These are phyloP conservation scores for Anoplopoma fimbria DNA, from an alignment of 2,113 vertebrate species.

Conservation along the genomic window DNA sequence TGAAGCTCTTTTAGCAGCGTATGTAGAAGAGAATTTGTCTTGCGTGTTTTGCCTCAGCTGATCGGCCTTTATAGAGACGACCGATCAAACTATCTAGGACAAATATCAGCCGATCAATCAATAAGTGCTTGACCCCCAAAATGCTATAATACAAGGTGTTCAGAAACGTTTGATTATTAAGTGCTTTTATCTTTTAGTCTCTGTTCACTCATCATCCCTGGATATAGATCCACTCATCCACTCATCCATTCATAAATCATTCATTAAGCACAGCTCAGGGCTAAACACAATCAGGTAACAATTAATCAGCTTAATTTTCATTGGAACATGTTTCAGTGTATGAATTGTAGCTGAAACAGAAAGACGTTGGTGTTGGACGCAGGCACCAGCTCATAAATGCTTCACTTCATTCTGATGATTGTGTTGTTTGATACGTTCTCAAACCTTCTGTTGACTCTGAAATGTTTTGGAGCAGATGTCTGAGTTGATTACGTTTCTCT, in stretches of 20 bases:
- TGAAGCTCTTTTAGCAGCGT: too few species aligned
- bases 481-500: too few species aligned
- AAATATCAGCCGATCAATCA: too few species aligned
- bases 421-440: too few species aligned
- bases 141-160: slow-evolving; percentile 11
- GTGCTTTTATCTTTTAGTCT: background rate
- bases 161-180: slow-evolving; percentile 24
- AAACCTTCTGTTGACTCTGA: too few species aligned
- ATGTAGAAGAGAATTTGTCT: too few species aligned
- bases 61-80: too few species aligned
- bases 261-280: background rate
- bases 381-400: background rate
- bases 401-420: too few species aligned
- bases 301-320: background rate
- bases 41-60: too few species aligned
- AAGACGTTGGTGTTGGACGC: background rate
- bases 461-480: too few species aligned
- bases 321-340: background rate
- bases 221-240: slow-evolving; percentile 8
- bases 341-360: background rate
- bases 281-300: background rate
- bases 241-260: background rate
- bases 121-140: background rate
- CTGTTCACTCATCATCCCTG: background rate
- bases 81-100: too few species aligned